Base-by-base conservation (phyloP, 1,140 invertebrate species). In the Solen grandis region DNA sequence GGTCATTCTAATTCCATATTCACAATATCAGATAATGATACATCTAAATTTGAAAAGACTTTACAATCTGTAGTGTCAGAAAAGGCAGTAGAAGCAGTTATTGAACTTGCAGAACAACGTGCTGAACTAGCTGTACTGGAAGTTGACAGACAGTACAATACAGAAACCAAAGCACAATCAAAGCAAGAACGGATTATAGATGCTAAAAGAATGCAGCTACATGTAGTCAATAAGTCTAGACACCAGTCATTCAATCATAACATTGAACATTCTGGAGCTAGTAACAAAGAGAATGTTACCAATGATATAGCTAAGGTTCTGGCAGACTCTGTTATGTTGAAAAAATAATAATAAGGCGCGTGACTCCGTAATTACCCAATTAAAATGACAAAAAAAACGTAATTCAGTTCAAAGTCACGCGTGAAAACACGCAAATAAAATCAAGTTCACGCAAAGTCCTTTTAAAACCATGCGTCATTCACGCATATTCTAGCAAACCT, bases 1-100 rank as follows among this genome's bases (percentile, higher is more conserved):
- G 38, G 65, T 25, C 52, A 68, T 68, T 27, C 65, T 25, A 68
- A 52, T 50, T 68, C 65, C 8, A 50, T 68, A 50, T 68, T 68
- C 35, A 68, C 36, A 25, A 29, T 27, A 41, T 68, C 65, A 36
- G 65, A 68, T 27, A 52, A 50, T 50, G 38, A 29, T 27, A 38
- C 13, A 29, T 46, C 52, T 27, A 68, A 68, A 68, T 46, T 46
- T 13, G 65, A 50, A 68, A 68, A 16, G 16, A 1, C 36, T 50
- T 10, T 68, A 25, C 27, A 68, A 68, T 68, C 65, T 46, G 38
- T 52, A 19, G 29, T 36, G 25, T 68, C 65, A 36, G 35, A 68
- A n/a, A 68, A 68, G 35, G 38, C 27, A 29, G 46, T 68, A 25
- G 65, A 68, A 68, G 65, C 65, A 27, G 65, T 46, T 13, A 46